phyloP scores from a whole-genome alignment of 64 coral and sea anemone genomes.

The Orbicella faveolata region DNA sequence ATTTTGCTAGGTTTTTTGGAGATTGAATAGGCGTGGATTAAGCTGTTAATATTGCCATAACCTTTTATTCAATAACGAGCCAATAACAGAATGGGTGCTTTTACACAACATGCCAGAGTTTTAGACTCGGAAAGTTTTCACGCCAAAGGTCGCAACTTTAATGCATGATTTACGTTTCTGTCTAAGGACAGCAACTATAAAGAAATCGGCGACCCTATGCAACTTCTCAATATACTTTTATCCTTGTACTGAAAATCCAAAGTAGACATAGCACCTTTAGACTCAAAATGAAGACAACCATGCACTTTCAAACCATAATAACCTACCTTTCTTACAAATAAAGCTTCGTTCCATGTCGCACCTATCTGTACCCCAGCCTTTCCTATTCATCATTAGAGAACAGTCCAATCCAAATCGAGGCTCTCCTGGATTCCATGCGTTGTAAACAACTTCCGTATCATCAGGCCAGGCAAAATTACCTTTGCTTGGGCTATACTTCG shows the following conservation, averaged over 20 bases:
- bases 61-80: too few species aligned
- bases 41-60: too few species aligned
- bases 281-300: neutral
- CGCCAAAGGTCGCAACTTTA: neutral
- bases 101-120: too few species aligned
- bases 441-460: slow-evolving; percentile 53
- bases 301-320: neutral
- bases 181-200: too few species aligned
- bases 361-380: slow-evolving; percentile 84
- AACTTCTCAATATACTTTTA: too few species aligned
- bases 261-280: neutral
- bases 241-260: too few species aligned
- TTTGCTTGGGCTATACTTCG: slow-evolving; percentile 53
- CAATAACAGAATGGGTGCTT: too few species aligned
- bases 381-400: slow-evolving; percentile 57
- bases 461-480: slow-evolving; percentile 83
- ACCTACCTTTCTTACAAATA: slow-evolving; percentile 87
- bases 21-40: too few species aligned
- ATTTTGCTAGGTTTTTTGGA: neutral
- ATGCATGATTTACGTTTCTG: too few species aligned
- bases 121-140: neutral
- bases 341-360: slow-evolving; percentile 62
- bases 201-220: too few species aligned
- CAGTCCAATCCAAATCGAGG: slow-evolving; percentile 89
- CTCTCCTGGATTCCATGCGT: slow-evolving; percentile 75